Evolutionary conservation across 1,140 invertebrate genomes (phyloP).

Genomic region (Atopsyche davidsoni): DNA sequence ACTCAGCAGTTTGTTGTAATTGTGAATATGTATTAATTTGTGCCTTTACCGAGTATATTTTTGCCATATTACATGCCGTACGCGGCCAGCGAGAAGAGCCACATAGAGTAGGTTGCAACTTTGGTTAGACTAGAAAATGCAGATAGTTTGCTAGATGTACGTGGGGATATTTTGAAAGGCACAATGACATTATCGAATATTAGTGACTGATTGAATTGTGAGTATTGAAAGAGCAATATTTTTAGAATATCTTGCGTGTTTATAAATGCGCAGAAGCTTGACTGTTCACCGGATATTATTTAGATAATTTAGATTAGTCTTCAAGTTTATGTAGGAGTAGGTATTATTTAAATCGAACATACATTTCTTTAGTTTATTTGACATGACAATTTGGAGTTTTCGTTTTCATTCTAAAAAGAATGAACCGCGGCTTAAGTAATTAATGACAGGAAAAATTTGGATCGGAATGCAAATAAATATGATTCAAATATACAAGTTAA

Average conservation of each 20-base stretch:
- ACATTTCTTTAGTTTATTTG: neutral
- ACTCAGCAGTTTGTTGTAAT: too few species aligned
- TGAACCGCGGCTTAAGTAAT: too few species aligned
- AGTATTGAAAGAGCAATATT: slow-evolving; percentile 26
- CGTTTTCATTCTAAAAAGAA: too few species aligned
- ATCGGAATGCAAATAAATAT: too few species aligned
- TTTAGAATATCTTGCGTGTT: too few species aligned
- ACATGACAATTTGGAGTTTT: neutral
- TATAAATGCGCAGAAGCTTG: too few species aligned
- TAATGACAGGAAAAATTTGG: too few species aligned
- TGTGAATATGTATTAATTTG: slow-evolving; percentile 30
- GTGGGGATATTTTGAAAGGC: slow-evolving; percentile 2
- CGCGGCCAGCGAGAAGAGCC: slow-evolving; percentile 5
- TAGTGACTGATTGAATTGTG: slow-evolving; percentile 24
- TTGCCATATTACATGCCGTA: slow-evolving; percentile 23
- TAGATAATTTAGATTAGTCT: too few species aligned
- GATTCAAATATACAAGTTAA: too few species aligned
- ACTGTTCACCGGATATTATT: too few species aligned
- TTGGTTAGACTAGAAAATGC: slow-evolving; percentile 1
- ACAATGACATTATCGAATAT: slow-evolving; percentile 8
- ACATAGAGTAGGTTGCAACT: slow-evolving; percentile 5
- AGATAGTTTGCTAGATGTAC: slow-evolving; percentile 17
- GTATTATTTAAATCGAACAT: neutral
- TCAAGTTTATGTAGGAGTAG: too few species aligned
- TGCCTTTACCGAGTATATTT: slow-evolving; percentile 29